Base-by-base conservation (phyloP, 1,140 invertebrate genomes). In the Onthophagus taurus region DNA sequence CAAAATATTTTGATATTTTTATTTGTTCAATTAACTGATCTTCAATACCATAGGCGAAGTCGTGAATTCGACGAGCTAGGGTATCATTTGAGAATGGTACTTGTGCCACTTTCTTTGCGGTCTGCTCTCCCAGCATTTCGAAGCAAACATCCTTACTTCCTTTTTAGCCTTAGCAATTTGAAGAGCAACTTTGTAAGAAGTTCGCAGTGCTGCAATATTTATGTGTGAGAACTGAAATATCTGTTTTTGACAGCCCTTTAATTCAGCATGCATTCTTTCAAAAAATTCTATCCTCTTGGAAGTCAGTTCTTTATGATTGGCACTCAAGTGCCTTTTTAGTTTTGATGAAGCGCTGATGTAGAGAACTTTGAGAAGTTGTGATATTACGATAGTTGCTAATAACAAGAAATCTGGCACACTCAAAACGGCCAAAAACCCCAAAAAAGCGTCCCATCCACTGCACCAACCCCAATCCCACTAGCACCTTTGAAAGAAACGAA, bases 1-100 rank as follows among this genome's bases (percentile, higher is more conserved):
- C 13, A 42, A 42, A 42, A 30, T 42, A 31, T 31, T 30, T 42
- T 42, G 41, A 23, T 17, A 31, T n/a, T 42, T 42, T 42, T 42
- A 42, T 42, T 30, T 42, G 13, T 30, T 42, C 14, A 14, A 14
- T 34, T 34, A 34, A 13, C 31, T 34, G 31, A 8, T 34, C 14
- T 14, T 34, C 14, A 6, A 34, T 34, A 34, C 13, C 31, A 11
- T 34, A 6, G 13, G 31, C 14, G 31, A 34, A 13, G 14, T 34
- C 26, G 20, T 42, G 41, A 42, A 42, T 31, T 30, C 29, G 23
- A 13, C 41, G 41, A 42, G 29, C 29, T 42, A 42, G 18, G 16
- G 41, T 42, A 13, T 42, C 41, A 42, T 42, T 42, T 16, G 41
- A 42, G 3, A 39, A 18, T 33, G 41, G 41, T 16, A 16, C 23